These are phyloP conservation scores for Caenorhabditis tropicalis DNA, from an alignment of 1,140 invertebrate species.

Conservation along the genomic window DNA sequence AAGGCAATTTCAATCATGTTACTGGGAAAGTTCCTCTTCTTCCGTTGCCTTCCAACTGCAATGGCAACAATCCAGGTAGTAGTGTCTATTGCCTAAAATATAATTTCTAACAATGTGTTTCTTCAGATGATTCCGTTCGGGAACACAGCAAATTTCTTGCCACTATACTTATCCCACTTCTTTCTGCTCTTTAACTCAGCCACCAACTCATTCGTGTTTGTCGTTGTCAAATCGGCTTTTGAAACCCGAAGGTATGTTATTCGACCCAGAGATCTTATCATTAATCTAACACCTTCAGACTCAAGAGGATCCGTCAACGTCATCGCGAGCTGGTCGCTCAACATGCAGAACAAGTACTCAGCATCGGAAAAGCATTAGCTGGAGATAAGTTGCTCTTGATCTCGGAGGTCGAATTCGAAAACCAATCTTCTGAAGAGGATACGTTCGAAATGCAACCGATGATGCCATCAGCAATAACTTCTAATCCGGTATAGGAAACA, in stretches of 20 bases:
- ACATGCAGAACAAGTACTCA: conserved; percentile 53
- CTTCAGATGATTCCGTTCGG: conserved; percentile 36
- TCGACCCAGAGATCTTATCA: neutral
- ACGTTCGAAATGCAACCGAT: conserved; percentile 19
- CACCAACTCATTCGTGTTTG: conserved; percentile 57
- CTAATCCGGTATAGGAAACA: conserved; percentile 35
- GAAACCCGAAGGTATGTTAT: conserved; percentile 50
- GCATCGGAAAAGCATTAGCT: conserved; percentile 45
- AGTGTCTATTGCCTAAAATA: neutral
- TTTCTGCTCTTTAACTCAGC: conserved; percentile 56
- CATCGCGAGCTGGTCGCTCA: conserved; percentile 47
- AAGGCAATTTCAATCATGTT: conserved; percentile 58
- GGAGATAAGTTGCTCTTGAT: conserved; percentile 34
- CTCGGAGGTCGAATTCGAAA: neutral
- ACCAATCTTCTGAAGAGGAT: conserved; percentile 25
- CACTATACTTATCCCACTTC: conserved; percentile 26
- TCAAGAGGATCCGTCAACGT: conserved; percentile 49
- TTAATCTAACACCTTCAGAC: conserved; percentile 28
- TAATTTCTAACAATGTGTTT: too few species aligned
- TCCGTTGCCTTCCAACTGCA: conserved; percentile 57
- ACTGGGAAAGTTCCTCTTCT: conserved; percentile 54
- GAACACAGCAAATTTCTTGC: neutral
- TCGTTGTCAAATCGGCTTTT: conserved; percentile 57
- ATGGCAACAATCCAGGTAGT: conserved; percentile 52
- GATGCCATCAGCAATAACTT: neutral